phyloP scores from a whole-genome alignment of 2,797 vertebrate genomes.

The Anabacerthia variegaticeps region DNA sequence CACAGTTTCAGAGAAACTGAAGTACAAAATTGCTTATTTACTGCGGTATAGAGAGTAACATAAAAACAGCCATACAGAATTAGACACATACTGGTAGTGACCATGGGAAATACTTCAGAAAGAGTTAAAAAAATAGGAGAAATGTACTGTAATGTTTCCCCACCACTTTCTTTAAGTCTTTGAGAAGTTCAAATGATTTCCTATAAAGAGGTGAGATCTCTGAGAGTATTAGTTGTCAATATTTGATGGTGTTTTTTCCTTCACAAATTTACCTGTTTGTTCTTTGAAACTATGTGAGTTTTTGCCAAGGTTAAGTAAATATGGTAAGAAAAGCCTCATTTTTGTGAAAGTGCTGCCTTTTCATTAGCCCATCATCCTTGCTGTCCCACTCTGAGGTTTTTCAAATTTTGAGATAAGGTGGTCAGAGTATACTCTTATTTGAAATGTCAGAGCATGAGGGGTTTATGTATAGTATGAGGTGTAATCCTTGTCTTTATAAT shows the following conservation, averaged over 20 bases:
- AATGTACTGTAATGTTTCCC: background rate
- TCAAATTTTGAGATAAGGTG: background rate
- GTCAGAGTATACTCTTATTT: background rate
- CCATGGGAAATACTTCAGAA: background rate
- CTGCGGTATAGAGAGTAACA: background rate
- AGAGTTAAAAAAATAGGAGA: background rate
- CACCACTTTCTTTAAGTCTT: background rate
- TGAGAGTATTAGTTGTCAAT: background rate
- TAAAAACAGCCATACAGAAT: background rate
- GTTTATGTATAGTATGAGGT: background rate
- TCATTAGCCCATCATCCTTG: background rate
- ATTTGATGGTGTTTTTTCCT: rapidly evolving
- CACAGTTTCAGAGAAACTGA: background rate
- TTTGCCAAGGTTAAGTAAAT: background rate
- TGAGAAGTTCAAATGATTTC: background rate
- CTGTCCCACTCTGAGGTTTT: background rate
- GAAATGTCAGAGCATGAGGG: background rate
- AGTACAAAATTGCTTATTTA: background rate
- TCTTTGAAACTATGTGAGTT: background rate
- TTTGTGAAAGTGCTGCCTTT: background rate
- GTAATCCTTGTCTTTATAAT: background rate
- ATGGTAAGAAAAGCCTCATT: background rate
- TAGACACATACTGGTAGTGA: background rate
- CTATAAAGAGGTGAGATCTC: background rate
- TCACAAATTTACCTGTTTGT: background rate